These are phyloP conservation scores for Nomada fabriciana DNA, from an alignment of 2,888 invertebrate genomes.

Conservation along the genomic window DNA sequence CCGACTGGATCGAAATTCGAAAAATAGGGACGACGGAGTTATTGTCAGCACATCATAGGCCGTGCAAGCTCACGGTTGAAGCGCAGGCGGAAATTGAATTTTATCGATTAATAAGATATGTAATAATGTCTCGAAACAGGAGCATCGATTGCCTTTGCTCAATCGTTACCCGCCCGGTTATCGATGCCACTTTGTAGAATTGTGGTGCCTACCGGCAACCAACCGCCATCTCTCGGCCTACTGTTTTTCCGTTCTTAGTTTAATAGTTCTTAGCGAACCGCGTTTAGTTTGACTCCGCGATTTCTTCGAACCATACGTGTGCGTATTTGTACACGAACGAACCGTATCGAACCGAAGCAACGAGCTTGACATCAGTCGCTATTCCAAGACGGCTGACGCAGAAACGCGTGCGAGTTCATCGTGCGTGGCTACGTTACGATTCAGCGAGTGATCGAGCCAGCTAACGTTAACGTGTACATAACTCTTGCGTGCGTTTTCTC, in stretches of 20 bases:
- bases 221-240: background rate
- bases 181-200: background rate
- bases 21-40: too few species aligned
- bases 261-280: too few species aligned
- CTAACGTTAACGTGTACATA: slow-evolving; percentile 52
- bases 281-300: too few species aligned
- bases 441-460: slow-evolving; percentile 38
- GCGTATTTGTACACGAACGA: slow-evolving; percentile 21
- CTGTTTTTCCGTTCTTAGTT: background rate
- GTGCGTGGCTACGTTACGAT: slow-evolving; percentile 15
- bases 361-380: slow-evolving; percentile 82
- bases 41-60: too few species aligned
- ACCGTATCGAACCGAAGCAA: slow-evolving; percentile 17
- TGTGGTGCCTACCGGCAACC: too few species aligned
- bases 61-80: too few species aligned
- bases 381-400: slow-evolving; percentile 83
- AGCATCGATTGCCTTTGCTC: slow-evolving; percentile 8
- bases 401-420: slow-evolving; percentile 54
- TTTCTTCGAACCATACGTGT: background rate
- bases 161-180: slow-evolving; percentile 11
- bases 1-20: too few species aligned
- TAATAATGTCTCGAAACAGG: background rate
- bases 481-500: slow-evolving; percentile 23
- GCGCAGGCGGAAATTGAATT: slow-evolving; percentile 45
- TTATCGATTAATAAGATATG: slow-evolving; percentile 35